These are phyloP conservation scores for Spodoptera frugiperda DNA, from an alignment of 1,140 invertebrate species.

Conservation along the genomic window DNA sequence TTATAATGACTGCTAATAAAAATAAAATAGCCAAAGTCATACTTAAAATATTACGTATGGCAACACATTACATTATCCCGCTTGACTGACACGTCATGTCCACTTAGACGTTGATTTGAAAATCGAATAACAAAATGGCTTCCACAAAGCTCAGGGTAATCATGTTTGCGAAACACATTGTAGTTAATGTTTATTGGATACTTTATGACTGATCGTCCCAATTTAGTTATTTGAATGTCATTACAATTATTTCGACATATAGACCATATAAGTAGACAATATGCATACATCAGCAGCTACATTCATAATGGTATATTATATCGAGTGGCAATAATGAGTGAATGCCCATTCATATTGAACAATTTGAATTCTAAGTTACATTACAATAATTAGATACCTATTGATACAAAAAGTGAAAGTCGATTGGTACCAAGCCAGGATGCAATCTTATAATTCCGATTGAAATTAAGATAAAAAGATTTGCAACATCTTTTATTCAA, in stretches of 20 bases:
- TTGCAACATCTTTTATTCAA: neutral
- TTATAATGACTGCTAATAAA: no score
- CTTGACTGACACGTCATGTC: neutral
- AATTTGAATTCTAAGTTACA: neutral
- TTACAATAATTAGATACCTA: neutral
- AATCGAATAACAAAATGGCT: slow-evolving; percentile 3
- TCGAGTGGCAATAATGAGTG: slow-evolving; percentile 25
- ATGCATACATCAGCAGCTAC: slow-evolving; percentile 4
- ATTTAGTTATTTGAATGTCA: slow-evolving; percentile 26
- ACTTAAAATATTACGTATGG: neutral
- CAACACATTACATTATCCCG: neutral
- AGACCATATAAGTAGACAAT: neutral
- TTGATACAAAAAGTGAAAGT: slow-evolving; percentile 23
- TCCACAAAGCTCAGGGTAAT: slow-evolving; percentile 12
- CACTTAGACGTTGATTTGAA: neutral
- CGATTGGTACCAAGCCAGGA: neutral
- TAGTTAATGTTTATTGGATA: neutral
- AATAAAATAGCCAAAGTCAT: neutral
- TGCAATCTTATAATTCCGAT: slow-evolving; percentile 1
- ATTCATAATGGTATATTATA: slow-evolving; percentile 13
- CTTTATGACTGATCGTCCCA: slow-evolving; percentile 10
- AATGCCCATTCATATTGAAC: neutral
- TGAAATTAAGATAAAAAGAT: neutral
- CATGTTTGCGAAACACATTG: slow-evolving; percentile 17
- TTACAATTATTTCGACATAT: slow-evolving; percentile 27